phyloP scores from a whole-genome alignment of 37 sponge, comb jelly and placozoan genomes.

The Spongilla lacustris region DNA sequence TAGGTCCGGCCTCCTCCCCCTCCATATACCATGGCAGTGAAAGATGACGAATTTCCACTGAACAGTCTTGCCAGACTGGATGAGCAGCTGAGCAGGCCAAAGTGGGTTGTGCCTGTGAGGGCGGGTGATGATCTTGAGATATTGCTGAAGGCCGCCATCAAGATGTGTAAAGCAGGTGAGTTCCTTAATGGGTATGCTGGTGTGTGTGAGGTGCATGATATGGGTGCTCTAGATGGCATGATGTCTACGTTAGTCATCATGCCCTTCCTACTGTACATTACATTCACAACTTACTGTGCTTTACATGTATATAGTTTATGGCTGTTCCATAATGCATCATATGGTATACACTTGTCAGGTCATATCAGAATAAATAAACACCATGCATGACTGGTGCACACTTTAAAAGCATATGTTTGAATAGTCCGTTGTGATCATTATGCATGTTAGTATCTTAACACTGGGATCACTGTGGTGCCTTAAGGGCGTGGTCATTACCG shows the following conservation, averaged over 20 bases:
- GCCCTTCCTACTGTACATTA: too few relatives aligned
- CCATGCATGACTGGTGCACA: background rate
- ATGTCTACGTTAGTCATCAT: too few relatives aligned
- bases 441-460: too few relatives aligned
- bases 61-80: constrained; percentile 60
- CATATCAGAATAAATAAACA: too few relatives aligned
- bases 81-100: constrained; percentile 76
- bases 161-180: constrained; percentile 78
- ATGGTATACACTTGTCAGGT: too few relatives aligned
- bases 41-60: constrained; percentile 60
- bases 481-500: too few relatives aligned
- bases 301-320: too few relatives aligned
- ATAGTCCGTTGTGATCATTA: too few relatives aligned
- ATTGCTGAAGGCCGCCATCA: constrained; percentile 74
- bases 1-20: background rate
- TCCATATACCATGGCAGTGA: background rate
- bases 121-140: constrained; percentile 80
- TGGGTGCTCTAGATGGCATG: background rate
- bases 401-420: background rate
- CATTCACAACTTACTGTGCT: too few relatives aligned
- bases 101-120: constrained; percentile 94
- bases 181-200: background rate
- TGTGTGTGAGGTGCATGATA: background rate
- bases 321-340: too few relatives aligned
- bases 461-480: too few relatives aligned